Percentiles rank a stretch among this genome's conserved stretches.
phyloP scores from a whole-genome alignment of 2,888 invertebrate genomes.

The Cancer borealis region DNA sequence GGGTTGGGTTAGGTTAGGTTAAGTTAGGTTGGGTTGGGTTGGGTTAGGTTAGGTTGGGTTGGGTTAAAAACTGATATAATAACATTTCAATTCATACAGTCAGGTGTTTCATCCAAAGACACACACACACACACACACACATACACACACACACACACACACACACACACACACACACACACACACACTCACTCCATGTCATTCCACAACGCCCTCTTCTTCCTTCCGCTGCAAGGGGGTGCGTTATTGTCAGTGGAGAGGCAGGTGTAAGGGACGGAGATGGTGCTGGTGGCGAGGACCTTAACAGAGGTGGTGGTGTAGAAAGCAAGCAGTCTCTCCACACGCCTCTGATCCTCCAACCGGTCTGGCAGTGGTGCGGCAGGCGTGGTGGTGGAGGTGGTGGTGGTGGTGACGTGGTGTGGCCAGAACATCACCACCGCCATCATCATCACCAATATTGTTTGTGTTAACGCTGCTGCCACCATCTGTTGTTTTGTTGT shows the following conservation, averaged over 20 bases:
- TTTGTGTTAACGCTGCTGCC: background rate
- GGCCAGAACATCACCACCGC: background rate
- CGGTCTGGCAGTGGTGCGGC: background rate
- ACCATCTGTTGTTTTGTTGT: background rate
- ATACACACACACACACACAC: background rate
- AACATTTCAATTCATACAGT: too few relatives aligned
- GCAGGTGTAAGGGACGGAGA: constrained; percentile 60
- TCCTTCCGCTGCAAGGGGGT: constrained; percentile 30
- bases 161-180: constrained; percentile 20
- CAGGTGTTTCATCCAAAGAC: background rate
- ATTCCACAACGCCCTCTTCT: constrained; percentile 31
- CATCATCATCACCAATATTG: background rate
- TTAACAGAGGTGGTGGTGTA: constrained; percentile 52
- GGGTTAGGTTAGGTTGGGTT: too few relatives aligned
- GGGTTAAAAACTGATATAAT: too few relatives aligned
- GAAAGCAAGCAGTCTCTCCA: constrained; percentile 58
- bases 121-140: background rate
- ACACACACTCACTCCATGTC: background rate
- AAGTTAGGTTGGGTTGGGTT: too few relatives aligned
- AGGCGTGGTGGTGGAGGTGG: background rate
- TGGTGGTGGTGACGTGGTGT: background rate
- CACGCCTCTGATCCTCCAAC: constrained; percentile 16
- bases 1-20: too few relatives aligned
- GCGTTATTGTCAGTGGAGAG: constrained; percentile 23
- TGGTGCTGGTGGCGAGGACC: constrained; percentile 57